Evolutionary conservation across 1,140 invertebrate genomes (phyloP), one percentile per base, ranked within the genome.

Genomic region (Drosophila ohnishii): DNA sequence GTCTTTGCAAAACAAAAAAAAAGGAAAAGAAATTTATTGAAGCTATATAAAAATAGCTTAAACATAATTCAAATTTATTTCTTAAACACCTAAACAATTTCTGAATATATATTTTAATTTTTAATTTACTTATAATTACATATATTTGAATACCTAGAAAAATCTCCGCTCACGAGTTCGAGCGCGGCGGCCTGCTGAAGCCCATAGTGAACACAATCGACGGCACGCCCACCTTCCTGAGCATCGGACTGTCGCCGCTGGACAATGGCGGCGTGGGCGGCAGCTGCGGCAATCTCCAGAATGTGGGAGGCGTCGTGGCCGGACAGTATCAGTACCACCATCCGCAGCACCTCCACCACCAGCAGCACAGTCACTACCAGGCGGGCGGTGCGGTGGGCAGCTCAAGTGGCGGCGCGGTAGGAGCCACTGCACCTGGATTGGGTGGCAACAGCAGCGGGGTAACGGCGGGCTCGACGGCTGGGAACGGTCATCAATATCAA

Each of bases 161-260:
- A 93, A 98, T 99, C 85, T 98, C 97, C 4, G 97, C 97, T 10
- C 97, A 98, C 92, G 97, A 98, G 91, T 99, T 99, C 91, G 97
- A 98, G 91, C 94, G 96, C 3, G 97, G 97, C 2, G 97, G 97
- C 42, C 93, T 98, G 8, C 91, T 98, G 42, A 98, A 97, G 91
- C 97, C 97, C 47, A 96, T 98, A 90, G 96, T 98, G 47, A 97
- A 96, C 64, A 97, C 96, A 3, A 95, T 97, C 30, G 97, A 98
- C 89, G 97, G 97, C 1, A 97, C 96, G 7, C 96, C 96, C 22
- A 98, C 97, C 7, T 98, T 98, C 92, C 92, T 98, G 14, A 94
- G 95, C 73, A 92, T 94, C 30, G 89, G 86, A 2, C 91, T 55
- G 51, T 55, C 92, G 16, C 91, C 92, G 16, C 83, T 92, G 56